Evolutionary conservation across 2,113 vertebrate species (phyloP), one percentile per base, ranked within the genome.

Genomic region (Phrynocephalus versicolor): DNA sequence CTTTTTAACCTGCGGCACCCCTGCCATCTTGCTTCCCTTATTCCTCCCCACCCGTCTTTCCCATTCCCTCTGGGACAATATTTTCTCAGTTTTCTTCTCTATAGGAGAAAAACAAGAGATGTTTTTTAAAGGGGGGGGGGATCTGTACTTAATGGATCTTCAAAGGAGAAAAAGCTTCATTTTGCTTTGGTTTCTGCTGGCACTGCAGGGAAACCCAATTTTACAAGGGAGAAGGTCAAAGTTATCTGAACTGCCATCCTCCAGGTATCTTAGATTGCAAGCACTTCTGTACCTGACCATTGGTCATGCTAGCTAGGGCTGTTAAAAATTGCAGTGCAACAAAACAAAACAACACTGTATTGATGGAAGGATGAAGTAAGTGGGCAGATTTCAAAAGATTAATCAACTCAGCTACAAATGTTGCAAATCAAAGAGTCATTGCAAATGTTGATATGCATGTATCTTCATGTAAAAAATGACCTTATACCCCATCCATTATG

Each of bases 161-260:
- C 30, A 51, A 87, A 83, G 80, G 78, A 86, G 85, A 57, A 84
- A 80, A 75, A 33, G 74, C 3, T 62, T 6, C 15, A 60, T 73
- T 86, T 81, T 86, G 82, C 83, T 88, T 41, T 85, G 65, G 81
- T 85, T 60, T 87, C 81, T 23, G 14, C 37, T 55, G 33, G 82
- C 72, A 6, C 5, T 51, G 45, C 10, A 10, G 45, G 10, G 10
- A 51, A 51, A 6, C 10, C 45, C 45, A 51, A 10, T 51, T 51
- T 51, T 64, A 23, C 60, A 1, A 64, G 12, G 21, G 60, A 64
- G 60, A 64, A 6, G 45, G 18, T 15, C 60, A 65, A 9, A 10
- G 10, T 67, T 67, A 27, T 2, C 10, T 18, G 58, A 65, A 6
- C 25, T 65, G 12, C 18, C 23, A 8, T 18, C 23, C 15, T 19